phyloP scores from a whole-genome alignment of 2,797 vertebrate genomes.

The Picus viridis region DNA sequence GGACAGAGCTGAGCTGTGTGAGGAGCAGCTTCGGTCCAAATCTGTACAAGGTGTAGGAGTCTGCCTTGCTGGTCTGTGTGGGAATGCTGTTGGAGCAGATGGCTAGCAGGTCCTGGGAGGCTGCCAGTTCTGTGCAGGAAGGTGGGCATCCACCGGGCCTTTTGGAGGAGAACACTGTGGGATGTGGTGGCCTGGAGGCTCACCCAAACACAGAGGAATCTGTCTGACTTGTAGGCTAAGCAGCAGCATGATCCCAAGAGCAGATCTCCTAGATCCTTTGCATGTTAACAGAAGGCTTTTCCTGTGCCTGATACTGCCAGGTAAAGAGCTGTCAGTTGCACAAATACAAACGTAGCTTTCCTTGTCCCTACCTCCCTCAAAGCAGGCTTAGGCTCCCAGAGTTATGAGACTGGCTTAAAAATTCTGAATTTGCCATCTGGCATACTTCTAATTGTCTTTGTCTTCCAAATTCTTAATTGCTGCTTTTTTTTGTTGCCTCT shows the following conservation, averaged over 20 bases:
- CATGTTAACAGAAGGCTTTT: neutral
- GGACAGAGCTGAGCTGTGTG: accelerated
- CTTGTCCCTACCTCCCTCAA: neutral
- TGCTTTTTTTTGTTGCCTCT: neutral
- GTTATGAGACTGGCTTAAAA: neutral
- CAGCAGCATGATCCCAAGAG: neutral
- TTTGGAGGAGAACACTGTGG: accelerated
- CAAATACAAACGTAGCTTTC: neutral
- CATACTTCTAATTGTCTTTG: neutral
- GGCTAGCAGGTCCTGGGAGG: accelerated
- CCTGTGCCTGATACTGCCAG: neutral
- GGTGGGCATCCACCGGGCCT: neutral
- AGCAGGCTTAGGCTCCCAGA: neutral
- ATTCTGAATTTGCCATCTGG: neutral
- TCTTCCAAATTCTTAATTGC: neutral
- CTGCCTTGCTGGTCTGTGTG: neutral
- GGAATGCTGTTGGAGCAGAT: neutral
- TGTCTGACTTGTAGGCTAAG: neutral
- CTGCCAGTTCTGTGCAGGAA: neutral
- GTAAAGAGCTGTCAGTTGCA: neutral
- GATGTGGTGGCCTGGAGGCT: neutral
- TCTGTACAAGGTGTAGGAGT: accelerated
- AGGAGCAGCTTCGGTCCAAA: accelerated
- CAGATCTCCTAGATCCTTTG: neutral
- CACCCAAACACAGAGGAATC: neutral